Conservation (phyloP, 2,113 vertebrate genomes). For the Hippopotamus amphibius region DNA sequence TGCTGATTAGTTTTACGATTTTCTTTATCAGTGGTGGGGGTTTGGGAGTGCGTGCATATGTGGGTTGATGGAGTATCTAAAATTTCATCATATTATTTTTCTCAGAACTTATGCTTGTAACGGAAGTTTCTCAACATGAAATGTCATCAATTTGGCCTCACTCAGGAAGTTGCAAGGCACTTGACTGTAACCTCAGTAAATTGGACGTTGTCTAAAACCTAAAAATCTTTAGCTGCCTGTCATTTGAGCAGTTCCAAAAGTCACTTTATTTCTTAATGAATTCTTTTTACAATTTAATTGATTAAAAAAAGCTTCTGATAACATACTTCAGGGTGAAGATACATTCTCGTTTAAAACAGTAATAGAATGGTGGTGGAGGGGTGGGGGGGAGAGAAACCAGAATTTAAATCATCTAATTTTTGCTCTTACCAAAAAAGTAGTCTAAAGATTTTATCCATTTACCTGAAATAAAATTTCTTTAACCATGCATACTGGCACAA, state of each 20-base stretch:
- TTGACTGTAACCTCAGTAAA: constrained; percentile 64
- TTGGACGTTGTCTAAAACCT: neutral
- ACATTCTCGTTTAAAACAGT: neutral
- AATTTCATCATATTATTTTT: constrained; percentile 83
- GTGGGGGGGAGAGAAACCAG: neutral
- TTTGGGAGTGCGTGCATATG: neutral
- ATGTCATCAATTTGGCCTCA: constrained; percentile 81
- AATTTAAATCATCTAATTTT: constrained; percentile 34
- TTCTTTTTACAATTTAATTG: neutral
- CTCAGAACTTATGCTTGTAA: constrained; percentile 79
- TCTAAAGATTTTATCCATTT: neutral
- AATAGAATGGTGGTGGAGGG: neutral
- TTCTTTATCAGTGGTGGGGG: neutral
- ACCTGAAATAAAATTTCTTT: neutral
- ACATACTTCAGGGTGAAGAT: constrained; percentile 1
- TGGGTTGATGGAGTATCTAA: neutral
- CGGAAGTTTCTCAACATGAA: constrained; percentile 80
- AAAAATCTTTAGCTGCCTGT: neutral
- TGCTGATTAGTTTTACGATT: neutral
- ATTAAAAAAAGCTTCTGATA: neutral
- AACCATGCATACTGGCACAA: neutral
- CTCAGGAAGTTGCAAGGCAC: constrained; percentile 74
- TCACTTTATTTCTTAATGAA: constrained; percentile 31
- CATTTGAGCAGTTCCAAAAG: neutral
- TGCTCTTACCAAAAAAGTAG: neutral